Conservation (phyloP, 2,888 invertebrate species). For the Blera fallax region DNA sequence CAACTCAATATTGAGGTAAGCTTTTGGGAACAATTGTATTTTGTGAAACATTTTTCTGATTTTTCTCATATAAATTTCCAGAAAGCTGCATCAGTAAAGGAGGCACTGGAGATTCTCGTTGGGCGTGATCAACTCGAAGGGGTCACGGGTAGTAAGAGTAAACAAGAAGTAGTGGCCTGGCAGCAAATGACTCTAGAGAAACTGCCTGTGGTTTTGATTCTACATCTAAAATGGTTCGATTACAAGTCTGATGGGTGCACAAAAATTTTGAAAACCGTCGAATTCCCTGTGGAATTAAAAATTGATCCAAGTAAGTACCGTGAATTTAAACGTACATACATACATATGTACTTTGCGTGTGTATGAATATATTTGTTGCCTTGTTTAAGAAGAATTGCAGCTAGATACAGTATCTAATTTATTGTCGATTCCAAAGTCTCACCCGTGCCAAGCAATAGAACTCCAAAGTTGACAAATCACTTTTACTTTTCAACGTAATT, state of each 20-base stretch:
- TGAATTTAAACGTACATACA: not conserved
- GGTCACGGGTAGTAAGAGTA: constrained; percentile 90
- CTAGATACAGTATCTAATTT: too few relatives aligned
- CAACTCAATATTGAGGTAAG: constrained; percentile 96
- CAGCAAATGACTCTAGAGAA: constrained; percentile 94
- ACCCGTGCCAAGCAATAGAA: too few relatives aligned
- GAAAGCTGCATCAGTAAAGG: constrained; percentile 92
- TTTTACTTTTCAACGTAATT: too few relatives aligned
- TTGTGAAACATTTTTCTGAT: not conserved
- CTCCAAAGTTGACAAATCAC: too few relatives aligned
- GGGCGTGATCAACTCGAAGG: constrained; percentile 93
- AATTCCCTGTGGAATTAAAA: constrained; percentile 94
- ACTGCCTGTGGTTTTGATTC: constrained; percentile 92
- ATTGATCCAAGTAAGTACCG: constrained; percentile 90
- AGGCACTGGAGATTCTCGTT: constrained; percentile 93
- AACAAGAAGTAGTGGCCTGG: constrained; percentile 93
- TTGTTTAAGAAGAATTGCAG: too few relatives aligned
- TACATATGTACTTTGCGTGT: too few relatives aligned
- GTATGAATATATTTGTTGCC: too few relatives aligned
- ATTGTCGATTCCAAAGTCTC: too few relatives aligned
- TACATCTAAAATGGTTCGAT: constrained; percentile 97
- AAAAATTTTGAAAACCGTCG: constrained; percentile 95
- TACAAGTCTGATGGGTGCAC: constrained; percentile 93
- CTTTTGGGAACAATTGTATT: not conserved
- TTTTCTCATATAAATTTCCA: constrained; percentile 79